Percentiles rank a stretch among this genome's conserved stretches.
Evolutionary conservation across 2,113 vertebrate genomes (phyloP).

Genomic region (Sturnira hondurensis): DNA sequence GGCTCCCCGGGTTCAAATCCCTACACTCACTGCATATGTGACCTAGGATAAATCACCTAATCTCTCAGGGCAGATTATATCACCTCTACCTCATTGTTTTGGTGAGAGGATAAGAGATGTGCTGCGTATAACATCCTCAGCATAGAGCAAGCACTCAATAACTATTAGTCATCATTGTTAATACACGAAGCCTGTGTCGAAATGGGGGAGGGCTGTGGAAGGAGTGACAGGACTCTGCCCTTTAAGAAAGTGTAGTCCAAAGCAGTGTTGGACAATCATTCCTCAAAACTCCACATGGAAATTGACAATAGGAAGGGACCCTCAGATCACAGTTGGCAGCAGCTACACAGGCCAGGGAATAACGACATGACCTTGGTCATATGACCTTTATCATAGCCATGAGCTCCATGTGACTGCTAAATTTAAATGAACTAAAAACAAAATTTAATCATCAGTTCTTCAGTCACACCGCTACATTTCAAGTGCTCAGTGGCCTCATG

Average conservation of each 20-base stretch:
- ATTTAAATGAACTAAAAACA: conserved; percentile 5
- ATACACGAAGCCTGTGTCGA: neutral
- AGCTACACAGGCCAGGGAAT: neutral
- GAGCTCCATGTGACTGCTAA: neutral
- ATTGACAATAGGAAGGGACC: neutral
- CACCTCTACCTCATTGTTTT: neutral
- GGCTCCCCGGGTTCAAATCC: neutral
- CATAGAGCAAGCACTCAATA: neutral
- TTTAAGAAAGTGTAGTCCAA: neutral
- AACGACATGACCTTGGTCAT: neutral
- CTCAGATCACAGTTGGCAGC: neutral
- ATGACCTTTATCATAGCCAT: neutral
- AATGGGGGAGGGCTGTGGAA: neutral
- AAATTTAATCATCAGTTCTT: neutral
- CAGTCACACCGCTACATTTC: neutral
- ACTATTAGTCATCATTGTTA: neutral
- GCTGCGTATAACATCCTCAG: neutral
- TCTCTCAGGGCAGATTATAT: neutral
- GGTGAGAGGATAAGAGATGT: neutral
- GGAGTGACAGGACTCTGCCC: neutral
- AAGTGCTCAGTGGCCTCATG: neutral
- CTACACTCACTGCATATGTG: neutral
- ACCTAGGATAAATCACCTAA: neutral
- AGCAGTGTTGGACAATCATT: neutral
- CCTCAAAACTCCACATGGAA: neutral